These are phyloP conservation scores for Mobula birostris DNA, from an alignment of 2,113 vertebrate genomes.

Conservation along the genomic window DNA sequence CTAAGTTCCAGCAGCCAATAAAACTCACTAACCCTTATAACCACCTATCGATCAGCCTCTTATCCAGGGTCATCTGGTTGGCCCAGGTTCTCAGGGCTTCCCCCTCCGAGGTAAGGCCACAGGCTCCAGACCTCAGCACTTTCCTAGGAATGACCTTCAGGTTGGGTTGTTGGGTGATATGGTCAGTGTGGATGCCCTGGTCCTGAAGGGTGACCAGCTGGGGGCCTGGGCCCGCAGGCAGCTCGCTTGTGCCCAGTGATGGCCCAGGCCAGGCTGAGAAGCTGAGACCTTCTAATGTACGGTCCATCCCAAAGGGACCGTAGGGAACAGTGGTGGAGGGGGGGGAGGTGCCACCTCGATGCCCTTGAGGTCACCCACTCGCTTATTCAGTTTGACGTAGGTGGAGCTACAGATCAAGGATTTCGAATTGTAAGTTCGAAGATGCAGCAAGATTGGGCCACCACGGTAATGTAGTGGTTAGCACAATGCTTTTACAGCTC, in stretches of 20 bases:
- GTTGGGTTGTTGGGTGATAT: slow-evolving; percentile 67
- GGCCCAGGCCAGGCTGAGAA: slow-evolving; percentile 40
- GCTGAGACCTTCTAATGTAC: neutral
- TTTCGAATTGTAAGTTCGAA: too few species aligned
- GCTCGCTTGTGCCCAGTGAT: slow-evolving; percentile 47
- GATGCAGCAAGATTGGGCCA: neutral
- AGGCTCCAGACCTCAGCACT: slow-evolving; percentile 77
- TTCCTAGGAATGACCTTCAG: slow-evolving; percentile 82
- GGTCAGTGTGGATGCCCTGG: slow-evolving; percentile 85
- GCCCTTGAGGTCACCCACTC: slow-evolving; percentile 60
- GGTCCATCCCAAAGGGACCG: slow-evolving; percentile 45
- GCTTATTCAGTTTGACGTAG: slow-evolving; percentile 90
- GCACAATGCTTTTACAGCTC: too few species aligned
- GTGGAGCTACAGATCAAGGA: slow-evolving; percentile 82
- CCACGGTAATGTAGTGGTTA: too few species aligned
- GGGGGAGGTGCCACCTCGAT: slow-evolving; percentile 61
- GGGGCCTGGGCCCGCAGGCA: slow-evolving; percentile 53
- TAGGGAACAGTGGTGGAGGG: slow-evolving; percentile 47
- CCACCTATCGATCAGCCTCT: too few species aligned
- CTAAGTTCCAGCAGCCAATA: too few species aligned
- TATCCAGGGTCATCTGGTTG: too few species aligned
- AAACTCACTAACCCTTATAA: too few species aligned
- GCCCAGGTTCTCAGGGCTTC: slow-evolving; percentile 50
- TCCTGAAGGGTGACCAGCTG: slow-evolving; percentile 73
- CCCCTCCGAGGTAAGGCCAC: slow-evolving; percentile 63